These are phyloP conservation scores for Leptinotarsa peninsularis DNA, from an alignment of 2,888 invertebrate species.

Conservation along the genomic window DNA sequence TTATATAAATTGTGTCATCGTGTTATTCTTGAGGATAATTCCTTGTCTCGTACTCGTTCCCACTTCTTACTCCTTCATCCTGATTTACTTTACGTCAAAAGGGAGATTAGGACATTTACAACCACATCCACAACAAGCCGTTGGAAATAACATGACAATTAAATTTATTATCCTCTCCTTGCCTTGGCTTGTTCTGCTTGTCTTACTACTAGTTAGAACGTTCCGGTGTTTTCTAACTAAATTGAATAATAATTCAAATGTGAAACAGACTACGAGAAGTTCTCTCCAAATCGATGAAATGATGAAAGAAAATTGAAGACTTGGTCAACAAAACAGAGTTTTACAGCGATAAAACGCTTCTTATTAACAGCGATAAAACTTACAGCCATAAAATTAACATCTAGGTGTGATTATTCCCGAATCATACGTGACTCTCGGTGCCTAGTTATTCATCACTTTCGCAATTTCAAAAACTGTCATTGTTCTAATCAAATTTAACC, in stretches of 20 bases:
- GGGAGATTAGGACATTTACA: constrained; percentile 38
- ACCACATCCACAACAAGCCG: constrained; percentile 23
- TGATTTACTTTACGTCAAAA: constrained; percentile 49
- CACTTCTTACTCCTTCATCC: constrained; percentile 49
- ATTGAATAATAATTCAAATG: background rate
- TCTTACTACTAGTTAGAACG: background rate
- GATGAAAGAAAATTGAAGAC: too few relatives aligned
- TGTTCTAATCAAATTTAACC: too few relatives aligned
- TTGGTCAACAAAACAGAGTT: too few relatives aligned
- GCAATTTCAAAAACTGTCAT: too few relatives aligned
- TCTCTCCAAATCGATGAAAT: too few relatives aligned
- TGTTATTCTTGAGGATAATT: constrained; percentile 61
- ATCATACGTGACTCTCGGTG: too few relatives aligned
- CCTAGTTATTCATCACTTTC: too few relatives aligned
- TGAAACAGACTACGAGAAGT: too few relatives aligned
- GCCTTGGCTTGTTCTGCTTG: constrained; percentile 10
- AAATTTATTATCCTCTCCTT: constrained; percentile 34
- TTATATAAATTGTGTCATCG: constrained; percentile 64
- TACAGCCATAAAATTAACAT: too few relatives aligned
- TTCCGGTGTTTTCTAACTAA: background rate
- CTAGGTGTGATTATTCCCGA: too few relatives aligned
- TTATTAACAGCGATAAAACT: too few relatives aligned
- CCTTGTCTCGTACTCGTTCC: constrained; percentile 53
- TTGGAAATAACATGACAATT: constrained; percentile 40
- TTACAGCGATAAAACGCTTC: too few relatives aligned